Conservation (phyloP, 2,113 vertebrate genomes). For the Tachysurus vachellii region DNA sequence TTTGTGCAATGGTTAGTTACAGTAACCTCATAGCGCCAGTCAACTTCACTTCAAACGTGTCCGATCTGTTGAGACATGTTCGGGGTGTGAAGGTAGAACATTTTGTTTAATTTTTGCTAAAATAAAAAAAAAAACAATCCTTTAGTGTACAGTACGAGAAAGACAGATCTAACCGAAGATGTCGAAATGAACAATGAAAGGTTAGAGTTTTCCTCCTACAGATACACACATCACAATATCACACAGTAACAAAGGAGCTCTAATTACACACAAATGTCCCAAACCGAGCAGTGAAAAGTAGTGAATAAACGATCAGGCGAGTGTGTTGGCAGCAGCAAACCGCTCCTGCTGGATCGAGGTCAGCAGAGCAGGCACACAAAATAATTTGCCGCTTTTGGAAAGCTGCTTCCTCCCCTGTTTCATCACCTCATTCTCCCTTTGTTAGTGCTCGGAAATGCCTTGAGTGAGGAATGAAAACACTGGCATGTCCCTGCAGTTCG, state of each 20-base stretch:
- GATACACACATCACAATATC: not conserved
- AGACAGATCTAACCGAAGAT: not conserved
- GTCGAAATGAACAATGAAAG: not conserved
- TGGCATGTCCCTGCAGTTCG: conserved; percentile 77
- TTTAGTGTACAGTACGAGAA: not conserved
- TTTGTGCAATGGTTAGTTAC: not conserved
- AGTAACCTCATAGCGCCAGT: not conserved
- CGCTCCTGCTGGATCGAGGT: conserved; percentile 58
- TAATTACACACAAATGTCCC: conserved; percentile 25
- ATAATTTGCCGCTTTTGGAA: conserved; percentile 65
- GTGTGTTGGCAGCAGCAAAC: conserved; percentile 61
- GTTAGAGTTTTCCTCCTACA: conserved; percentile 6
- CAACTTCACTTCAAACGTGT: conserved; percentile 7
- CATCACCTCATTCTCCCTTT: conserved; percentile 72
- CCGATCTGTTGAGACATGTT: not conserved
- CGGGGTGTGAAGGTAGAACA: not conserved
- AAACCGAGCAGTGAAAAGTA: conserved; percentile 11
- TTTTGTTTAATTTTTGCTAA: not conserved
- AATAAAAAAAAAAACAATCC: not conserved
- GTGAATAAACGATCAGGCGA: not conserved
- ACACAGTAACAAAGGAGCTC: conserved; percentile 29
- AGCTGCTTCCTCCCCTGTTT: conserved; percentile 74
- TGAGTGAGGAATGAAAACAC: conserved; percentile 77
- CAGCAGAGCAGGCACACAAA: conserved; percentile 52
- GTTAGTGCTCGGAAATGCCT: conserved; percentile 80